Evolutionary conservation across 2,113 vertebrate genomes (phyloP).

Genomic region (Oenanthe oenanthe): DNA sequence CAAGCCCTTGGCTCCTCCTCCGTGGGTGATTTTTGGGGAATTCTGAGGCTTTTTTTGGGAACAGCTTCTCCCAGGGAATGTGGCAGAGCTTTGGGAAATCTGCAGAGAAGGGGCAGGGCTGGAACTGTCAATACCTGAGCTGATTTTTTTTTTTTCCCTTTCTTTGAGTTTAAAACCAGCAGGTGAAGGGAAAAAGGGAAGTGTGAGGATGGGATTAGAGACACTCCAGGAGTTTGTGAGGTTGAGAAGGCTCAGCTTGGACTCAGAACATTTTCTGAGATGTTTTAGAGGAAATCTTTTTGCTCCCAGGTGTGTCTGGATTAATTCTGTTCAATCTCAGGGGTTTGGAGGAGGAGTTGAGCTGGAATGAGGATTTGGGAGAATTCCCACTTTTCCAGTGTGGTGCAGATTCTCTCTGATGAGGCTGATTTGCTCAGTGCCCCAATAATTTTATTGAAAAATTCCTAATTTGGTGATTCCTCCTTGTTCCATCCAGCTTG

Average conservation of each 20-base stretch:
- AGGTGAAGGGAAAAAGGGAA: accelerated
- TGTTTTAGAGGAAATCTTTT: too few relatives aligned
- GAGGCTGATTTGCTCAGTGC: neutral
- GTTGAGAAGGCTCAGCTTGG: neutral
- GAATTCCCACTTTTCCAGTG: accelerated
- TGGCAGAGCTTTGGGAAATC: neutral
- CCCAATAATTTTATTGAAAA: neutral
- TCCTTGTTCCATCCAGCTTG: accelerated
- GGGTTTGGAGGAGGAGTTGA: neutral
- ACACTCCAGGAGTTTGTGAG: accelerated
- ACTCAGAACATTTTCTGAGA: accelerated
- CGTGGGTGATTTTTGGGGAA: neutral
- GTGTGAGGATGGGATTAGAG: accelerated
- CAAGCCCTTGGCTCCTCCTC: neutral
- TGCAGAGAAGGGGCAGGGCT: too few relatives aligned
- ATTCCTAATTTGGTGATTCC: neutral
- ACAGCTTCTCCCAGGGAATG: accelerated
- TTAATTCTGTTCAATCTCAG: neutral
- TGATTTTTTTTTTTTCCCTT: neutral
- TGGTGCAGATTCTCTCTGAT: too few relatives aligned
- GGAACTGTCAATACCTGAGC: accelerated
- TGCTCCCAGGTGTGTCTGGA: neutral
- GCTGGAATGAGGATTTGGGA: neutral
- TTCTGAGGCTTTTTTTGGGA: neutral
- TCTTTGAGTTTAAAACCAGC: neutral